Evolutionary conservation across 2,797 vertebrate genomes (phyloP), one percentile per base, ranked within the genome.

Genomic region (Peromyscus attwateri): DNA sequence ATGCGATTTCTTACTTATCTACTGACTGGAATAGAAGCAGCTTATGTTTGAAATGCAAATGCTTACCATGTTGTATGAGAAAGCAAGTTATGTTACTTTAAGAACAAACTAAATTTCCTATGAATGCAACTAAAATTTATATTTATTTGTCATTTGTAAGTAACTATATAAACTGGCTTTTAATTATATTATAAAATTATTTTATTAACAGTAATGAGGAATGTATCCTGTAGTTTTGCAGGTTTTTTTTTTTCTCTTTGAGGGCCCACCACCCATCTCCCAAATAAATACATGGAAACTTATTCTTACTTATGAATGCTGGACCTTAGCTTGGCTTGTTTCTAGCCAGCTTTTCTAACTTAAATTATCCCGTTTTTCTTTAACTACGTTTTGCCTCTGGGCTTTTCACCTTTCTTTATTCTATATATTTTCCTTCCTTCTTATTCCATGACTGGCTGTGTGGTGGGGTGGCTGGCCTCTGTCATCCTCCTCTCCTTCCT

Each of bases 31-130:
- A 14, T 55, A 93, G 57, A 83, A 1, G 70, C 27, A 83, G 40
- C 62, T 91, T 76, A 25, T 68, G 7, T 60, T 88, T 64, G 87
- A 92, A 84, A 92, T 34, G 25, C 21, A 88, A 83, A 90, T 83
- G 3, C 64, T 93, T 93, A 49, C 71, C 6, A n/a, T 71, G 3
- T 40, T 68, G 3, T 71, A 13, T 80, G 43, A 6, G 16, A 71
- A 83, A 95, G 60, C 77, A 40, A 55, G 17, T 43, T 88, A 87
- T 93, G 10, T 81, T 89, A 68, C 16, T 19, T 13, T 91, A 87
- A 91, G 84, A 70, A 79, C 23, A 17, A 19, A 57, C 13, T 62
- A 77, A 85, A 64, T 84, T 93, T 95, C 11, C 43, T 64, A n/a
- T 70, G 34, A 17, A 70, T 70, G 14, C 17, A n/a, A 68, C 0